Evolutionary conservation across 30 jellyfish, hydroid and myxozoan genomes (phyloP).

Genomic region (Aurelia aurita complex sp. Pacific): DNA sequence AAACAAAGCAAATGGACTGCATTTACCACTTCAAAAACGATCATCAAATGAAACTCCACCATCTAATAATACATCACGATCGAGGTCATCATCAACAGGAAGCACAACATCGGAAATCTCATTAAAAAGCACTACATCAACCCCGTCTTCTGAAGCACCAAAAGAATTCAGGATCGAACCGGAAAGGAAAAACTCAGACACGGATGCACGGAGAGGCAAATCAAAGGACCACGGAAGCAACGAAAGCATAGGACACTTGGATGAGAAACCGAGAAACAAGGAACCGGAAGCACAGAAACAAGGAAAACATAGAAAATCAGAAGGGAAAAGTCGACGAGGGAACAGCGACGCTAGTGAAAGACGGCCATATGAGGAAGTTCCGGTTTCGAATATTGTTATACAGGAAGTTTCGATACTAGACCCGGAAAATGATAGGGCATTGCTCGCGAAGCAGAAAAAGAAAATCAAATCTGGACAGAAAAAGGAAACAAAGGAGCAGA

Average conservation of each 20-base stretch:
- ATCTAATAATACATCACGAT: constrained; percentile 20
- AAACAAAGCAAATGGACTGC: constrained; percentile 46
- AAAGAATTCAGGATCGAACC: constrained; percentile 43
- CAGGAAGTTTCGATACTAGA: constrained; percentile 64
- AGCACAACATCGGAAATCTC: constrained; percentile 70
- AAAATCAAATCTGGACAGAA: constrained; percentile 17
- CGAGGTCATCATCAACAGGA: constrained; percentile 74
- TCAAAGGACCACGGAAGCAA: constrained; percentile 67
- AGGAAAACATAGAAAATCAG: constrained; percentile 55
- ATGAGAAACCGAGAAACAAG: constrained; percentile 45
- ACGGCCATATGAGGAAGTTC: constrained; percentile 50
- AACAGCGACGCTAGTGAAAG: constrained; percentile 47
- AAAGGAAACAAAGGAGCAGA: constrained; percentile 41
- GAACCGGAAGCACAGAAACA: constrained; percentile 37
- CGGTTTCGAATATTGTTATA: constrained; percentile 62
- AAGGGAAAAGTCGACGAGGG: constrained; percentile 47
- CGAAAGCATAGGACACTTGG: constrained; percentile 53
- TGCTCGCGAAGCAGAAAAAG: constrained; percentile 26
- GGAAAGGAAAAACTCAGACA: constrained; percentile 26
- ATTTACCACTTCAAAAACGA: constrained; percentile 41
- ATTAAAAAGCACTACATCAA: constrained; percentile 49
- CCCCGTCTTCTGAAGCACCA: constrained; percentile 66
- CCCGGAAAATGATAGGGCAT: constrained; percentile 38
- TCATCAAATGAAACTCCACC: constrained; percentile 23
- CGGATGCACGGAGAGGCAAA: constrained; percentile 16